Evolutionary conservation across 2,888 invertebrate species (phyloP), one percentile per base, ranked within the genome.

Genomic region (Meloe dianella): DNA sequence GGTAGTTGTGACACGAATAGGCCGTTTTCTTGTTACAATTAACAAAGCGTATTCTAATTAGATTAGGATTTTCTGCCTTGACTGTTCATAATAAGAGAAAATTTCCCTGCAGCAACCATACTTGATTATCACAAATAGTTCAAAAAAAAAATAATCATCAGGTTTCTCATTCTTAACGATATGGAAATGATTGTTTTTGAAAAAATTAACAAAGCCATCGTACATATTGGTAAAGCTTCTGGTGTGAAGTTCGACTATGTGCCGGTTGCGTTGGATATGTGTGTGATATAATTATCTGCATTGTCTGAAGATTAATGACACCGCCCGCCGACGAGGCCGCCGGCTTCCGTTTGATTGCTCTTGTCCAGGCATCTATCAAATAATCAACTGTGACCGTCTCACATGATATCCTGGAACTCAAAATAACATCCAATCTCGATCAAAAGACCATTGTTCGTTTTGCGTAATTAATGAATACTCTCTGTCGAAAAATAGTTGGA

Each of bases 301-400:
- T 82, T 82, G 82, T 82, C 79, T 79, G 81, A 81, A 81, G 82
- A 82, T 82, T 81, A 80, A 82, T 82, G 81, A 78, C 77, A 74
- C 75, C 78, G 78, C 80, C 41, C 41, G 41, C 79, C 72, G 77
- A 75, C 77, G 80, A 80, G 79, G 77, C 78, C 76, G 79, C 79
- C 81, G 82, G 82, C 82, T 82, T 81, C 82, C 76, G 82, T 82
- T 81, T 82, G 82, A 82, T 81, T 82, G 78, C 82, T 74, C 73
- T 76, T 75, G 76, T 72, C 72, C 71, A 73, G 74, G 71, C 75
- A 77, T 77, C 79, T 76, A 78, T 79, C 78, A 78, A 78, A 80
- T 81, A 81, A 81, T 81, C 78, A 78, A 78, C 74, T 80, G 80
- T 80, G 79, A 79, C 80, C 77, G 71, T 69, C 74, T 71, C 69